Evolutionary conservation across 2,888 invertebrate genomes (phyloP).

Genomic region (Thecophora atra): DNA sequence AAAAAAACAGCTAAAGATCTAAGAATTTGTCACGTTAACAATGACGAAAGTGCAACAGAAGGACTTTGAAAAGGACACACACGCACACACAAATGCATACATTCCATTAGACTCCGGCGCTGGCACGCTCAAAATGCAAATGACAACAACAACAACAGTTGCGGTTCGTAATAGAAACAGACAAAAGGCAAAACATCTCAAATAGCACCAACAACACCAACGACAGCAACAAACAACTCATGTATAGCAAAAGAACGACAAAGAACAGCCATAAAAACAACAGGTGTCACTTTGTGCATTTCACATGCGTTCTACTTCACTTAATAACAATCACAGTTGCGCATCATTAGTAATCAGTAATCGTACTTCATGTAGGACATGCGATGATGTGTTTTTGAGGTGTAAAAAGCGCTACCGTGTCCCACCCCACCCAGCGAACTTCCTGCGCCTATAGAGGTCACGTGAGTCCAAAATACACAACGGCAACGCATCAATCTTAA

Average conservation of each 20-base stretch:
- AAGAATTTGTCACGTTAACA: not conserved
- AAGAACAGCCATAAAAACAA: not conserved
- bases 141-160: not conserved
- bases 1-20: not conserved
- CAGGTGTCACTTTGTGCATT: no score
- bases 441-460: no score
- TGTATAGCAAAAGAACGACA: not conserved
- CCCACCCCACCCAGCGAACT: no score
- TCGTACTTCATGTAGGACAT: no score
- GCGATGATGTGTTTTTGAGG: no score
- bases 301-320: no score
- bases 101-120: not conserved
- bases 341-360: no score
- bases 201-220: not conserved
- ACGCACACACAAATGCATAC: not conserved
- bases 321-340: no score
- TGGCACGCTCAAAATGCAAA: not conserved
- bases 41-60: conserved; percentile 12
- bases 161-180: not conserved
- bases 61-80: not conserved
- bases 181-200: not conserved
- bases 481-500: no score
- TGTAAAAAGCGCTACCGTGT: no score
- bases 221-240: not conserved
- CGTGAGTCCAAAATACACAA: no score